Percentiles rank a stretch among this genome's conserved stretches.
Evolutionary conservation across 53 echinoderm and acorn worm genomes (phyloP).

Genomic region (Actinopyga echinites): DNA sequence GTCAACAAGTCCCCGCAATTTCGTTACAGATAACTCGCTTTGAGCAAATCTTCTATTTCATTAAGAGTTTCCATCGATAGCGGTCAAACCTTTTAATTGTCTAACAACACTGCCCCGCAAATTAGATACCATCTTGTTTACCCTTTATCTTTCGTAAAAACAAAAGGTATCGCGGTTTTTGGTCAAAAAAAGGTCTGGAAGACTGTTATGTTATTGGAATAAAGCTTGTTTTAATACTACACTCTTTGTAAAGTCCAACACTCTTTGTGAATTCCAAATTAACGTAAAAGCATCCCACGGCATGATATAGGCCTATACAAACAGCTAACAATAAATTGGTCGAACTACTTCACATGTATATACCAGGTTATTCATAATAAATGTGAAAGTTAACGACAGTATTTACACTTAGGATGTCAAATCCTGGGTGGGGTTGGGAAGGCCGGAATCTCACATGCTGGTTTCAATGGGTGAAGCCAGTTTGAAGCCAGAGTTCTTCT

Average conservation of each 20-base stretch:
- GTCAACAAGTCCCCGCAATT: slow-evolving; percentile 27
- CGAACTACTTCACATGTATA: no score
- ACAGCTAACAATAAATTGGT: no score
- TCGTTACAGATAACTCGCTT: slow-evolving; percentile 30
- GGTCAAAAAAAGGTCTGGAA: neutral
- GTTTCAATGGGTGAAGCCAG: no score
- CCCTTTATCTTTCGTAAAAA: slow-evolving; percentile 14
- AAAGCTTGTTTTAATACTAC: neutral
- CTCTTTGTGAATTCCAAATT: no score
- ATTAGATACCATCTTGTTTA: slow-evolving; percentile 31
- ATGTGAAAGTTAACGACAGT: no score
- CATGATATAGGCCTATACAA: no score
- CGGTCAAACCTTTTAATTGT: slow-evolving; percentile 14
- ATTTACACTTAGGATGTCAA: no score
- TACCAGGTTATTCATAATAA: no score
- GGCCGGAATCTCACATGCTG: no score
- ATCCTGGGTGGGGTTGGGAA: no score
- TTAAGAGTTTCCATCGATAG: neutral
- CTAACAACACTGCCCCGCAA: neutral
- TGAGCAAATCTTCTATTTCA: slow-evolving; percentile 1
- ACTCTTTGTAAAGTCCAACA: neutral
- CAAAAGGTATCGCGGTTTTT: slow-evolving; percentile 9
- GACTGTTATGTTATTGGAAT: neutral
- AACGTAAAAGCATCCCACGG: no score
- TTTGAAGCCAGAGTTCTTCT: no score